Evolutionary conservation across 2,888 invertebrate genomes (phyloP).

Genomic region (Hermodice carunculata): DNA sequence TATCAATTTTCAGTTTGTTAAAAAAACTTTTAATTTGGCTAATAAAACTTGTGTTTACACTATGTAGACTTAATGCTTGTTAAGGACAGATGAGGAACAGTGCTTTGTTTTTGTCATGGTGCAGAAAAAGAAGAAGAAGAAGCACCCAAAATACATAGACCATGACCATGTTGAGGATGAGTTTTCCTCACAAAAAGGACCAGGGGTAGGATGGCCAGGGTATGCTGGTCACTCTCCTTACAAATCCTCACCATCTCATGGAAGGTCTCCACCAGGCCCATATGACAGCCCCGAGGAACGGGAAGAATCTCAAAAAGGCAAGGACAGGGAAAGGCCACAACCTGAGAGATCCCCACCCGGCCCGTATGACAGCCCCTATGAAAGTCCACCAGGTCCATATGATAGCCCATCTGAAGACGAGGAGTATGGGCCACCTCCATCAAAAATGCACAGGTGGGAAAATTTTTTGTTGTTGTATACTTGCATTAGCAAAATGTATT

Average conservation of each 20-base stretch:
- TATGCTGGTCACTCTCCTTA: no score
- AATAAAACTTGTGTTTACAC: no score
- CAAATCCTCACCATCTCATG: not conserved
- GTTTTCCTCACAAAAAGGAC: not conserved
- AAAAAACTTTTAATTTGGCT: no score
- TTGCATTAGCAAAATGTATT: no score
- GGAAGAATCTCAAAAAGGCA: not conserved
- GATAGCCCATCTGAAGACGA: conserved; percentile 65
- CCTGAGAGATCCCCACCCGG: not conserved
- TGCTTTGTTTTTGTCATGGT: no score
- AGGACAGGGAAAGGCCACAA: not conserved
- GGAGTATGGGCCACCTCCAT: conserved; percentile 35
- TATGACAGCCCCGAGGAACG: conserved; percentile 22
- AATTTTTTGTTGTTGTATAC: no score
- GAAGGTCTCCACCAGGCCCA: conserved; percentile 22
- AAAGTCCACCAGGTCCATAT: conserved; percentile 60
- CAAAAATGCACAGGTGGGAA: conserved; percentile 29
- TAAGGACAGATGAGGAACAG: no score
- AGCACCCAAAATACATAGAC: conserved; percentile 52
- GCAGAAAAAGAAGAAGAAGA: conserved; percentile 39
- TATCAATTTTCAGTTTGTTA: no score
- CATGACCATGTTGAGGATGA: conserved; percentile 54
- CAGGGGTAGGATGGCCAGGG: no score
- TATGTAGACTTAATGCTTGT: no score
- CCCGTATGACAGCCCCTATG: conserved; percentile 41